These are phyloP conservation scores for Drymodes brunneopygia DNA, from an alignment of 2,113 vertebrate genomes.

Conservation along the genomic window DNA sequence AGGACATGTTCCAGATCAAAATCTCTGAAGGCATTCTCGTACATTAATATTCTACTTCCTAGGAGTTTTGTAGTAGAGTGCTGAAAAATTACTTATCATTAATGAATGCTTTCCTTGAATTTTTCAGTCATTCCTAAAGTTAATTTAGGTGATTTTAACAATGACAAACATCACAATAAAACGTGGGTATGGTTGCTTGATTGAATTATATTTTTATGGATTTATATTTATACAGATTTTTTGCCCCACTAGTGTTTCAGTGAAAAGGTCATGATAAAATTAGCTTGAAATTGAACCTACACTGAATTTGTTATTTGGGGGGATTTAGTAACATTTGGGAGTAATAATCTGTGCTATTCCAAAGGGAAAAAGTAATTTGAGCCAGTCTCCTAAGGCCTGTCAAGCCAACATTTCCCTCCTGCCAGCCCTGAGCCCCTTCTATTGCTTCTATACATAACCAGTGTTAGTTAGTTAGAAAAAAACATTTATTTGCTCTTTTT, in stretches of 20 bases:
- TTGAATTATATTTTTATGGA: not conserved
- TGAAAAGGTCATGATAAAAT: not conserved
- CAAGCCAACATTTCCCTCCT: not conserved
- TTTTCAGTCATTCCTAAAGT: not conserved
- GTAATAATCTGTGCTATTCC: not conserved
- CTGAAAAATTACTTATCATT: not conserved
- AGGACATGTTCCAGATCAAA: not conserved
- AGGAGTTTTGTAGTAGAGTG: not conserved
- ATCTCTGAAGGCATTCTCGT: not conserved
- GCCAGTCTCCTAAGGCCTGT: not conserved
- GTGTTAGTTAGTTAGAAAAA: fast-evolving
- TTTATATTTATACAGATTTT: not conserved
- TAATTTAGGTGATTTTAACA: not conserved
- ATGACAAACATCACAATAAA: not conserved
- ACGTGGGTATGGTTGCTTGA: not conserved
- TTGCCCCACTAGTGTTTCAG: not conserved
- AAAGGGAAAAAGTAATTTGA: not conserved
- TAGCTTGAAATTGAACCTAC: not conserved
- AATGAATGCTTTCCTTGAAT: not conserved
- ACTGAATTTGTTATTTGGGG: not conserved
- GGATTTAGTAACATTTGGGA: not conserved
- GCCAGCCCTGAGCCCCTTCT: not conserved
- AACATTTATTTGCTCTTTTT: not conserved
- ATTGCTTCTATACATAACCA: not conserved
- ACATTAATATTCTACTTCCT: not conserved